Evolutionary conservation across 1,140 invertebrate species (phyloP).

Genomic region (Trachymyrmex septentrionalis): DNA sequence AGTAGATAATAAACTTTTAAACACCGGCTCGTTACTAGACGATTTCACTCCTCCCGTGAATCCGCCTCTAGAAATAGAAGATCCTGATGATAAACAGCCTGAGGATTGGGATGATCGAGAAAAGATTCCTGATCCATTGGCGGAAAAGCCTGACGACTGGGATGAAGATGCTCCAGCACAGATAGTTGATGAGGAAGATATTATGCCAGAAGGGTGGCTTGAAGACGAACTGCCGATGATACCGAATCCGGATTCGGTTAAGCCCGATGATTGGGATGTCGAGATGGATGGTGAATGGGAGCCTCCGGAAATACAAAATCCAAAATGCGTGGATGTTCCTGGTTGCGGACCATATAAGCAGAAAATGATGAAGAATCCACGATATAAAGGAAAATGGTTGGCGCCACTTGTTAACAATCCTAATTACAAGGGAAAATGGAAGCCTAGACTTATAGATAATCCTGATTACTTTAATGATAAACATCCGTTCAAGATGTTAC

Average conservation of each 20-base stretch:
- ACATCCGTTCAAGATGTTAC: constrained; percentile 95
- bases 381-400: constrained; percentile 97
- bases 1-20: constrained; percentile 93
- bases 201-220: constrained; percentile 97
- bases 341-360: constrained; percentile 97
- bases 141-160: constrained; percentile 97
- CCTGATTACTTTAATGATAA: constrained; percentile 97
- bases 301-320: constrained; percentile 96
- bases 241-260: constrained; percentile 94
- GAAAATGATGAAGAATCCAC: constrained; percentile 95
- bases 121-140: constrained; percentile 96
- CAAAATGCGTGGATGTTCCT: constrained; percentile 92
- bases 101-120: constrained; percentile 99
- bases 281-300: constrained; percentile 99
- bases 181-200: constrained; percentile 95
- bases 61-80: constrained; percentile 98
- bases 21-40: constrained; percentile 94
- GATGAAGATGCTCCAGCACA: constrained; percentile 97
- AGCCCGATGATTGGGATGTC: constrained; percentile 98
- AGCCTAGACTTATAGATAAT: constrained; percentile 94
- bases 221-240: constrained; percentile 96
- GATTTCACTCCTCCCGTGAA: constrained; percentile 98
- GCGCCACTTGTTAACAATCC: constrained; percentile 97
- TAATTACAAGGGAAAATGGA: constrained; percentile 98
- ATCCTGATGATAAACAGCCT: constrained; percentile 96